Evolutionary conservation across 1,140 invertebrate species (phyloP).

Genomic region (Leptonema lineaticorne): DNA sequence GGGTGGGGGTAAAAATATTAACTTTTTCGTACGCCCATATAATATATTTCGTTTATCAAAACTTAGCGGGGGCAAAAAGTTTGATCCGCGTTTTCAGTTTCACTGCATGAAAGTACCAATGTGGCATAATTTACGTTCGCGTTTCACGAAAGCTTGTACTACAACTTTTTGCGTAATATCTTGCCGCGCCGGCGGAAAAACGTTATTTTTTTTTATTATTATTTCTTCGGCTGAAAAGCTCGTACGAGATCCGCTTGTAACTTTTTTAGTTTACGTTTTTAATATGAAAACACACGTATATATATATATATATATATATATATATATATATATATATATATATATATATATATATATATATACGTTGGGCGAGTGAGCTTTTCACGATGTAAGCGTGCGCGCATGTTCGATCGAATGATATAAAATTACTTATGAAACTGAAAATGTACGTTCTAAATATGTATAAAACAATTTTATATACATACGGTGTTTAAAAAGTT

Average conservation of each 20-base stretch:
- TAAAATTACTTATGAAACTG: no score
- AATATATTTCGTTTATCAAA: constrained; percentile 12
- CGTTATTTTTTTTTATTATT: not conserved
- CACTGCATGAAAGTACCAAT: constrained; percentile 6
- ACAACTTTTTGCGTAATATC: constrained; percentile 12
- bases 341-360: no score
- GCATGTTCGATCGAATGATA: no score
- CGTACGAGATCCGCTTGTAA: not conserved
- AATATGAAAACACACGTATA: not conserved
- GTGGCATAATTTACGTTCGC: constrained; percentile 12
- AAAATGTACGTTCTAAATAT: no score
- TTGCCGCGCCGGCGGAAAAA: not conserved
- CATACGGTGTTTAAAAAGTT: no score
- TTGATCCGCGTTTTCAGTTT: constrained; percentile 13
- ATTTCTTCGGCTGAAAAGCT: no score
- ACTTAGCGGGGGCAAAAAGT: constrained; percentile 8
- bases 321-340: no score
- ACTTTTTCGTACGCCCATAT: not conserved
- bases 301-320: no score
- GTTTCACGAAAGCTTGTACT: constrained; percentile 2
- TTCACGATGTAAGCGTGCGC: no score
- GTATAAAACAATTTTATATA: no score
- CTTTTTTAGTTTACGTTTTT: constrained; percentile 14
- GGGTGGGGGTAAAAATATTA: constrained; percentile 6
- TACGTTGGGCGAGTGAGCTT: no score